These are phyloP conservation scores for Zeuzera pyrina DNA, from an alignment of 2,888 invertebrate genomes.

Conservation along the genomic window DNA sequence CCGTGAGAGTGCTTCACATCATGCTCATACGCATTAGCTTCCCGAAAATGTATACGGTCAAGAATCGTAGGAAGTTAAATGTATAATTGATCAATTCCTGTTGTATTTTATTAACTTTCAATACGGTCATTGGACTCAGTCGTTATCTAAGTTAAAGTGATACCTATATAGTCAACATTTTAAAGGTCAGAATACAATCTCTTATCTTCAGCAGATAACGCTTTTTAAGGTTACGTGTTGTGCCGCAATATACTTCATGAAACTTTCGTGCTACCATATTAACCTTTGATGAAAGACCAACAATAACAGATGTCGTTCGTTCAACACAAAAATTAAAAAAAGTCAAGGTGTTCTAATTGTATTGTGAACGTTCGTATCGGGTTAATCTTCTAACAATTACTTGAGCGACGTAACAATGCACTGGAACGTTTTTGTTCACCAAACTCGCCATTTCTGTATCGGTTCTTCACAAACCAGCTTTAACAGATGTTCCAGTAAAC, in stretches of 20 bases:
- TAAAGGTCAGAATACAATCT: conserved; percentile 63
- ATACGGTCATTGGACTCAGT: conserved; percentile 64
- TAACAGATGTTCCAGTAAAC: conserved; percentile 65
- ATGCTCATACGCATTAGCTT: too few species aligned
- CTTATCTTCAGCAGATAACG: conserved; percentile 59
- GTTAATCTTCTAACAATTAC: conserved; percentile 65
- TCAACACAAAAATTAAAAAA: conserved; percentile 27
- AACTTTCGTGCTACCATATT: conserved; percentile 19
- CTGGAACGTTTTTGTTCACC: conserved; percentile 36
- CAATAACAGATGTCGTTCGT: conserved; percentile 27
- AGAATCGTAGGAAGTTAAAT: too few species aligned
- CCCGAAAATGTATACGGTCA: too few species aligned
- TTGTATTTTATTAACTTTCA: too few species aligned
- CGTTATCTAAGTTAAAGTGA: conserved; percentile 47
- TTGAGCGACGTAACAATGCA: conserved; percentile 48
- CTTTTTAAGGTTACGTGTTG: conserved; percentile 46
- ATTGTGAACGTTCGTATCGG: conserved; percentile 53
- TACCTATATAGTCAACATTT: conserved; percentile 54
- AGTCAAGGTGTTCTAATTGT: conserved; percentile 61
- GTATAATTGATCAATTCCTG: too few species aligned
- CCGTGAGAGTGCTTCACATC: conserved; percentile 50
- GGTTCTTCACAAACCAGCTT: conserved; percentile 27
- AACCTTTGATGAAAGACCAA: conserved; percentile 19
- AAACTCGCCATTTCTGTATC: conserved; percentile 43
- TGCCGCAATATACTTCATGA: conserved; percentile 42